Base-by-base conservation (phyloP, 2,797 vertebrate species). In the Nyctalus aviator region DNA sequence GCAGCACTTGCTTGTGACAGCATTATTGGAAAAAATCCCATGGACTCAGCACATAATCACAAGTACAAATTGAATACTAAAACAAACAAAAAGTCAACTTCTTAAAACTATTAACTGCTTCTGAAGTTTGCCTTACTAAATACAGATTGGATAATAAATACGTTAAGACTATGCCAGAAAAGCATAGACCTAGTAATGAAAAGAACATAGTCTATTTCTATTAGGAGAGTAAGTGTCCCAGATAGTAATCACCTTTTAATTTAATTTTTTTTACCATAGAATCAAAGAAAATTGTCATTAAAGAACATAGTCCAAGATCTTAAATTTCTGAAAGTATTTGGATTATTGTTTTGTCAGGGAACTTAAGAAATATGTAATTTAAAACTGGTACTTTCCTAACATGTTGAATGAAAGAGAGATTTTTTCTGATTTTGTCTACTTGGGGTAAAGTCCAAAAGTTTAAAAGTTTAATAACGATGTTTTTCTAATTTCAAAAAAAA, bases 21-120 rank as follows among this genome's bases (percentile, higher is more conserved):
- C 64, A 64, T 78, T 94, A 93, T 75, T 96, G 76, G 78, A 75
- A 95, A 96, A 92, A 90, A 64, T 55, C 53, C 3, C 0, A 11
- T 41, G 8, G 53, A 53, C 55, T 94, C 79, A 92, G 83, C 79
- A 91, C 13, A 64, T 76, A 89, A 53, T 77, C 72, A 35, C 37
- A 91, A 82, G 25, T 72, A 92, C 20, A 89, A 88, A 93, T n/a
- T 93, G 48, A 94, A 87, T 50, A 86, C 81, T 90, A 76, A 92
- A 86, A 82, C 72, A 66, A 87, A 76, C 32, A 84, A 73, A 93
- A 79, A 59, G 17, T 86, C 87, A 84, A 66, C 82, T 90, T 91
- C 41, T 85, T 75, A 48, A 69, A 96, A 68, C 15, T 90, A 41
- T 87, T 68, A 88, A 77, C 69, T 21, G n/a, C 66, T 83, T 21